A percentile compares a stretch with the other conserved stretches of the same genome.
Evolutionary conservation across 2,113 vertebrate species (phyloP).

Genomic region (Rynchops niger): DNA sequence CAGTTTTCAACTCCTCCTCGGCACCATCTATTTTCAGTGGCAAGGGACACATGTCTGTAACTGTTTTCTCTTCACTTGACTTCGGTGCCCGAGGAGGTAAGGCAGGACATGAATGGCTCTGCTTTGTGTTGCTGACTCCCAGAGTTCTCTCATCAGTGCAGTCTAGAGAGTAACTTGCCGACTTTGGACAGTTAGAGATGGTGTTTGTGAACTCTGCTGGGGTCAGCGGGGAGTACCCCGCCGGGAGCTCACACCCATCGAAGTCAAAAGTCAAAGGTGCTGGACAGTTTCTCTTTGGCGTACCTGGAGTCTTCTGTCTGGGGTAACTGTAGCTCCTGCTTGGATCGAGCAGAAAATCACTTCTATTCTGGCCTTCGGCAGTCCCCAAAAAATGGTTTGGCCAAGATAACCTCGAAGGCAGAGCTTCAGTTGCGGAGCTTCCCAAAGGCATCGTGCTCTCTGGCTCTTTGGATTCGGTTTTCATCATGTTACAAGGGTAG

Average conservation of each 20-base stretch:
- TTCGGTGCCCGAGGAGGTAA: slow-evolving; percentile 90
- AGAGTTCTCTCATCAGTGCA: slow-evolving; percentile 82
- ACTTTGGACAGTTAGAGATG: slow-evolving; percentile 84
- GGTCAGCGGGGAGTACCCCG: slow-evolving; percentile 39
- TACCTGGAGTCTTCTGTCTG: slow-evolving; percentile 87
- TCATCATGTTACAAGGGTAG: slow-evolving; percentile 84
- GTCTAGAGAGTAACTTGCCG: slow-evolving; percentile 89
- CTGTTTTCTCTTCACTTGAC: slow-evolving; percentile 69
- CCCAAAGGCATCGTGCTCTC: slow-evolving; percentile 69
- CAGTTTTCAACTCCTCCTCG: slow-evolving; percentile 69
- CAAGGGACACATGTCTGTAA: slow-evolving; percentile 68
- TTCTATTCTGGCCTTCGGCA: slow-evolving; percentile 76
- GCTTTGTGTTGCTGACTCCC: slow-evolving; percentile 76
- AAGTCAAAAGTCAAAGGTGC: slow-evolving; percentile 85
- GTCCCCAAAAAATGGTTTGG: slow-evolving; percentile 87
- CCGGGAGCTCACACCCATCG: slow-evolving; percentile 65
- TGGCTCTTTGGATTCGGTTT: slow-evolving; percentile 73
- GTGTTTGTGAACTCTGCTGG: slow-evolving; percentile 51
- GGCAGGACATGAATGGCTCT: slow-evolving; percentile 91
- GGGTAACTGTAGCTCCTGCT: slow-evolving; percentile 95
- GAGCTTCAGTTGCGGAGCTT: slow-evolving; percentile 73
- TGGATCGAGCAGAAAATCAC: slow-evolving; percentile 81
- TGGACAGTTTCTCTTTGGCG: slow-evolving; percentile 85
- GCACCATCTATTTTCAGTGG: slow-evolving; percentile 76
- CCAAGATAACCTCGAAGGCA: slow-evolving; percentile 89